Evolutionary conservation across 1,140 invertebrate species (phyloP).

Genomic region (Drepana arcuata): DNA sequence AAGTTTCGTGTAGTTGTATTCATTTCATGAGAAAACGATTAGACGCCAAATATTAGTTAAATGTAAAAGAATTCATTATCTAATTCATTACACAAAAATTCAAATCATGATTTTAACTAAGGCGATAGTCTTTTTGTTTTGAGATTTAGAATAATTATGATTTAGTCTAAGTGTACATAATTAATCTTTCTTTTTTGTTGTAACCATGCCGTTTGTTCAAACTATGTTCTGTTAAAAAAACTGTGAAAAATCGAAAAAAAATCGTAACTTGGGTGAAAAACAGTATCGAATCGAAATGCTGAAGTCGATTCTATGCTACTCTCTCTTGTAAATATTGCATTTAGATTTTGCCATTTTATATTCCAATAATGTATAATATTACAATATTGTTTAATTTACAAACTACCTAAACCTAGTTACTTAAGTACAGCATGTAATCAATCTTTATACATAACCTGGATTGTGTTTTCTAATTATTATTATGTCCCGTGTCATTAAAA

Average conservation of each 20-base stretch:
- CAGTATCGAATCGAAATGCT: conserved; percentile 13
- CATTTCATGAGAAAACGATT: conserved; percentile 36
- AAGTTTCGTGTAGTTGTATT: conserved; percentile 24
- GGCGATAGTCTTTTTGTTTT: no score
- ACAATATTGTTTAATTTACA: conserved; percentile 21
- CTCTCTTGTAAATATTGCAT: conserved; percentile 65
- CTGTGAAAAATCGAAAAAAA: conserved; percentile 27
- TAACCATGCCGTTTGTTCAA: no score
- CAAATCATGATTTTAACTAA: not conserved
- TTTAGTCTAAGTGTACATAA: conserved; percentile 33
- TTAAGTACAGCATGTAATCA: conserved; percentile 53
- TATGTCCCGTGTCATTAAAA: conserved; percentile 26
- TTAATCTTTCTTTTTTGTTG: no score
- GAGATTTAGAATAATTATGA: no score
- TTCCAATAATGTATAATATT: no score
- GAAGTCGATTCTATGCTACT: conserved; percentile 27
- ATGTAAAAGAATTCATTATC: conserved; percentile 16
- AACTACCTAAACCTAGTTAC: conserved; percentile 12
- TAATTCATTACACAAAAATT: not conserved
- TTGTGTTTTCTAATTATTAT: conserved; percentile 48
- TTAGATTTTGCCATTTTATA: conserved; percentile 62
- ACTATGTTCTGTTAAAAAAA: conserved; percentile 35
- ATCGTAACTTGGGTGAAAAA: conserved; percentile 32
- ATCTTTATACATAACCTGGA: conserved; percentile 34
- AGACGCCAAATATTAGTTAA: conserved; percentile 65